Conservation (phyloP, 1,140 invertebrate genomes). For the Venustaconcha ellipsiformis region DNA sequence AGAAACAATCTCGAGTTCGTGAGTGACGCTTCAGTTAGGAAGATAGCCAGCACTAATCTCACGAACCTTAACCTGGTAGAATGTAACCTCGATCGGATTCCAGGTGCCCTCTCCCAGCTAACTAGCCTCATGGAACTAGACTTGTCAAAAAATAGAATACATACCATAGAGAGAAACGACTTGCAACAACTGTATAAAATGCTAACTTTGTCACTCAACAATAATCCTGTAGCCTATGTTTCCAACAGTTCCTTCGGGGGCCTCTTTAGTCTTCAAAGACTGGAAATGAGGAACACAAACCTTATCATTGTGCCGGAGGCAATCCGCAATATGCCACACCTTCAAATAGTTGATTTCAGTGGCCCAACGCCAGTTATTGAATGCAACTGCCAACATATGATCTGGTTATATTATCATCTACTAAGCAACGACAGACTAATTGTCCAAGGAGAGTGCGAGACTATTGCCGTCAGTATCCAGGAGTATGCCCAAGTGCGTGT, state of each 20-base stretch:
- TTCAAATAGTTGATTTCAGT: conserved; percentile 1
- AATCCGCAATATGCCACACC: conserved; percentile 2
- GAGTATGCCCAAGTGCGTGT: neutral
- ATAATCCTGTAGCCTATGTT: conserved; percentile 15
- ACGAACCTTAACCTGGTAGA: conserved; percentile 16
- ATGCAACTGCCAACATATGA: conserved; percentile 25
- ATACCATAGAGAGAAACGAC: conserved; percentile 27
- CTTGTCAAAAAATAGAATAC: conserved; percentile 24
- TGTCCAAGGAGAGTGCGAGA: conserved; percentile 19
- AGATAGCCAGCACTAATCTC: conserved; percentile 13
- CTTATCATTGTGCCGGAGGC: conserved; percentile 21
- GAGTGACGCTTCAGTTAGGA: conserved; percentile 10
- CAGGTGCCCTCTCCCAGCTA: conserved; percentile 19
- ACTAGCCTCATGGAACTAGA: conserved; percentile 10
- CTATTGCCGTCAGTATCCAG: conserved; percentile 2
- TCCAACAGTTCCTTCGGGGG: conserved; percentile 26
- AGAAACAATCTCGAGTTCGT: conserved; percentile 22
- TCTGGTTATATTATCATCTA: conserved; percentile 16
- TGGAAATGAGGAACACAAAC: conserved; percentile 6
- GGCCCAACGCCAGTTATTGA: conserved; percentile 5
- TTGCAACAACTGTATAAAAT: conserved; percentile 10
- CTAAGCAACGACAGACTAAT: neutral
- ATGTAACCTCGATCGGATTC: conserved; percentile 22
- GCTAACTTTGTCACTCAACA: neutral
- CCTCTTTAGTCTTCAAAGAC: neutral